These are phyloP conservation scores for Apamea crenata DNA, from an alignment of 2,888 invertebrate species.

Conservation along the genomic window DNA sequence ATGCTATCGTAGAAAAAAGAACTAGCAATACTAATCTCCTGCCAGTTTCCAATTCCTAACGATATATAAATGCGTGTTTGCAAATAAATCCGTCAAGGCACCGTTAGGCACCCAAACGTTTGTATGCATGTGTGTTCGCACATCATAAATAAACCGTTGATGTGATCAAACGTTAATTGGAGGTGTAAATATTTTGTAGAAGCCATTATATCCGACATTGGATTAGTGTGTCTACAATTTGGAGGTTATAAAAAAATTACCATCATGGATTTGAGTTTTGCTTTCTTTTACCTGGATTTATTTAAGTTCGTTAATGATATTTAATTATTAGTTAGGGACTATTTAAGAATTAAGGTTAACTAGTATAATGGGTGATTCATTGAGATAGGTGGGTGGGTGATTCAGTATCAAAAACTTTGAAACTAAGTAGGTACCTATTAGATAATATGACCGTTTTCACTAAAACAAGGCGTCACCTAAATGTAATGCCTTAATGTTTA, in stretches of 20 bases:
- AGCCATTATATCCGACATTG: conserved; percentile 25
- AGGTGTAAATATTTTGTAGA: conserved; percentile 29
- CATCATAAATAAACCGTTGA: conserved; percentile 42
- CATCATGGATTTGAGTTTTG: neutral
- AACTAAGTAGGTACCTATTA: neutral
- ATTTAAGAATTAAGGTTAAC: neutral
- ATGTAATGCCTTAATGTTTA: neutral
- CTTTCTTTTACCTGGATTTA: neutral
- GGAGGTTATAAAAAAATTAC: conserved; percentile 4
- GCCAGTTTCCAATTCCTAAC: conserved; percentile 50
- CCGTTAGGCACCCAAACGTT: conserved; percentile 66
- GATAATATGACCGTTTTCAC: neutral
- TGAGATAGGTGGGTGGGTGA: neutral
- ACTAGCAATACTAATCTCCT: conserved; percentile 56
- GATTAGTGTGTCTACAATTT: conserved; percentile 22
- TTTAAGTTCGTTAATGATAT: neutral
- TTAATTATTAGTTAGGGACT: neutral
- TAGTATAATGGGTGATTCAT: neutral
- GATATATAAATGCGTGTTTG: conserved; percentile 68
- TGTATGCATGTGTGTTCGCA: conserved; percentile 24
- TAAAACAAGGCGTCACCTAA: neutral
- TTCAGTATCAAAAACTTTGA: neutral
- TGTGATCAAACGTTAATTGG: conserved; percentile 36
- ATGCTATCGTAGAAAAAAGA: conserved; percentile 29
- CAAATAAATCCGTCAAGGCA: conserved; percentile 70